A percentile compares a stretch with the other conserved stretches of the same genome.
Conservation (phyloP, 1,140 invertebrate genomes). For the Zaprionus capensis region DNA sequence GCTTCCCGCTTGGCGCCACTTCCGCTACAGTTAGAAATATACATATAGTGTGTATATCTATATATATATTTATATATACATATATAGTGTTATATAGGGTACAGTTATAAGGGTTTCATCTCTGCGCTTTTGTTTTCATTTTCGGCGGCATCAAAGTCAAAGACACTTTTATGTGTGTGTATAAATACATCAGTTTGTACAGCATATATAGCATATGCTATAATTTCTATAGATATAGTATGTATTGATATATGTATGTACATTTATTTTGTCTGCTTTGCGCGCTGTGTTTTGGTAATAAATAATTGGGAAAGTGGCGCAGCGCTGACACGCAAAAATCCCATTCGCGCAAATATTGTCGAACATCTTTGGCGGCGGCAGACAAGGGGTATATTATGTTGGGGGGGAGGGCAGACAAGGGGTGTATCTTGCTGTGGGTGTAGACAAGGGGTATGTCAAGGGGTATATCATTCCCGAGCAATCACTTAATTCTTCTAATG, state of each 20-base stretch:
- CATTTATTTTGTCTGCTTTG: constrained; percentile 4
- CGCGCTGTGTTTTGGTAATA: constrained; percentile 46
- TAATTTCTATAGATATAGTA: constrained; percentile 20
- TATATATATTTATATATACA: constrained; percentile 12
- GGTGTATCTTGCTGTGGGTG: neutral
- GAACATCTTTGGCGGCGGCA: constrained; percentile 36
- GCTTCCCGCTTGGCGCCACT: constrained; percentile 20
- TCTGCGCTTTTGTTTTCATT: constrained; percentile 34
- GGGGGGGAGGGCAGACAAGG: neutral
- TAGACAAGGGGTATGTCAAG: neutral
- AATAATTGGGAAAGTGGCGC: constrained; percentile 31
- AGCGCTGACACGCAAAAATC: constrained; percentile 62
- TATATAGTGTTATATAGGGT: constrained; percentile 19
- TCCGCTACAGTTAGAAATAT: constrained; percentile 25
- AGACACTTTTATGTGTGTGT: constrained; percentile 57
- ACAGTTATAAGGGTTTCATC: constrained; percentile 22
- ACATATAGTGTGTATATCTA: constrained; percentile 12
- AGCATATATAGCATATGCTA: neutral
- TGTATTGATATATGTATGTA: constrained; percentile 1
- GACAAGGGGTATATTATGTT: neutral
- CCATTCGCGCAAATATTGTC: constrained; percentile 40
- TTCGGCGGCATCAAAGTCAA: constrained; percentile 69
- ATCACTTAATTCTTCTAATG: constrained; percentile 3
- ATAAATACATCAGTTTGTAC: neutral
- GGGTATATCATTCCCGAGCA: neutral